Percentiles rank a stretch among this genome's conserved stretches.
phyloP scores from a whole-genome alignment of 2,888 invertebrate species.

The Ernsta delagoae region DNA sequence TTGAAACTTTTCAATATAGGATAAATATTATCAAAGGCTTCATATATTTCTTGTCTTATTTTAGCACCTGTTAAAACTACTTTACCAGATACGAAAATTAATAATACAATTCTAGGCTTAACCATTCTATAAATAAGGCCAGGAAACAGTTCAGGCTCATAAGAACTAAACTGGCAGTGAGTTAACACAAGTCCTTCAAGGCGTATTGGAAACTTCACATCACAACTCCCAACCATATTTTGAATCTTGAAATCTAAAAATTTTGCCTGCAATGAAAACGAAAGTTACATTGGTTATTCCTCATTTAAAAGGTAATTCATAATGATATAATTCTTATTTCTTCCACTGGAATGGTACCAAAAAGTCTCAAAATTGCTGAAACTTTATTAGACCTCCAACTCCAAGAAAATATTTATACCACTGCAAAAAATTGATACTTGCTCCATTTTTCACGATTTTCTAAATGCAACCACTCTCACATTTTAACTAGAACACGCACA shows the following conservation, averaged over 20 bases:
- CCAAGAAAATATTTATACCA: too few species aligned
- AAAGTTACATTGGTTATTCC: background rate
- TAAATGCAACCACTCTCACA: too few species aligned
- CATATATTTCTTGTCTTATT: constrained; percentile 96
- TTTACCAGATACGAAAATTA: constrained; percentile 99
- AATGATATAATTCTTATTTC: too few species aligned
- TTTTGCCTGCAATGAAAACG: constrained; percentile 86
- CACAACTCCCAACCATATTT: constrained; percentile 92
- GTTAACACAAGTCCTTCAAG: constrained; percentile 90
- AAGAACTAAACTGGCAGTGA: constrained; percentile 92
- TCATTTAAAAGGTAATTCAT: too few species aligned
- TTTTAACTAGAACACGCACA: too few species aligned
- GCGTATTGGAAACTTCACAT: constrained; percentile 90
- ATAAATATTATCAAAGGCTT: constrained; percentile 98
- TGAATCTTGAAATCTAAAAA: constrained; percentile 93
- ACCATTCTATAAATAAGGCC: constrained; percentile 99
- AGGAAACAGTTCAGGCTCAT: constrained; percentile 99
- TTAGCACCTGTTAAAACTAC: constrained; percentile 99
- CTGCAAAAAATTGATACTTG: too few species aligned
- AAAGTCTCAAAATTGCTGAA: too few species aligned
- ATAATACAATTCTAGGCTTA: constrained; percentile 97
- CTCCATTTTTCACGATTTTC: too few species aligned
- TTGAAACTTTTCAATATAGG: constrained; percentile 98
- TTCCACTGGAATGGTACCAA: too few species aligned
- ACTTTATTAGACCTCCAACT: too few species aligned